A percentile compares a stretch with the other conserved stretches of the same genome.
These are phyloP conservation scores for Orthosia gracilis DNA, from an alignment of 2,888 invertebrate genomes.

Conservation along the genomic window DNA sequence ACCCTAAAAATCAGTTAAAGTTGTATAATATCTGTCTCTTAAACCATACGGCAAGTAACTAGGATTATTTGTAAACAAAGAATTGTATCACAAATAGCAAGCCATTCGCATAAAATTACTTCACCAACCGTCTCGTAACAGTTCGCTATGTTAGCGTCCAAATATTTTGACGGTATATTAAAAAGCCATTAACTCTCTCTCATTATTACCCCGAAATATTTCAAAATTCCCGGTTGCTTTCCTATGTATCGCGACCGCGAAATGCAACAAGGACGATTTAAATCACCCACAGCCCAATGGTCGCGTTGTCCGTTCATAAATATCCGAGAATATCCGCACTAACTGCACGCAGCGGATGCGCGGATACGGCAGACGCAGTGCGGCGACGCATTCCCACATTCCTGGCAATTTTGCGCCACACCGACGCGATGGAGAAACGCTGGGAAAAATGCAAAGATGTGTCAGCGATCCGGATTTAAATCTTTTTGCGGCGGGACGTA, in stretches of 20 bases:
- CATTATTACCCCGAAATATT: slow-evolving; percentile 23
- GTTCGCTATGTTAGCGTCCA: not conserved
- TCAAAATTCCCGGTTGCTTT: slow-evolving; percentile 34
- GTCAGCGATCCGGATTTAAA: slow-evolving; percentile 47
- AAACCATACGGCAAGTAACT: too few relatives aligned
- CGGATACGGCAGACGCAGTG: slow-evolving; percentile 71
- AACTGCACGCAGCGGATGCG: slow-evolving; percentile 62
- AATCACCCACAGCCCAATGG: slow-evolving; percentile 67
- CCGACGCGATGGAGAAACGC: slow-evolving; percentile 56
- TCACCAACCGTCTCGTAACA: too few relatives aligned
- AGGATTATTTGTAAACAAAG: too few relatives aligned
- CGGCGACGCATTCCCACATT: slow-evolving; percentile 75
- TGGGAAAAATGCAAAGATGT: slow-evolving; percentile 58
- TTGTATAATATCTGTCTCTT: too few relatives aligned
- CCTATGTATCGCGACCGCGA: slow-evolving; percentile 42
- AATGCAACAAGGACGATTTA: slow-evolving; percentile 62
- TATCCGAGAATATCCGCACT: slow-evolving; percentile 66
- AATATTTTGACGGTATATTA: slow-evolving; percentile 1
- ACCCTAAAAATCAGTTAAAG: too few relatives aligned
- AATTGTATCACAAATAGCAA: too few relatives aligned
- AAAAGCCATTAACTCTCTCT: slow-evolving; percentile 12
- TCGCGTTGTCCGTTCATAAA: slow-evolving; percentile 64
- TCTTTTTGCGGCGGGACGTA: slow-evolving; percentile 17
- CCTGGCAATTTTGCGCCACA: slow-evolving; percentile 56
- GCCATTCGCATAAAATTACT: too few relatives aligned